Evolutionary conservation across 2,888 invertebrate species (phyloP).

Genomic region (Hydrotaea cyrtoneurina): DNA sequence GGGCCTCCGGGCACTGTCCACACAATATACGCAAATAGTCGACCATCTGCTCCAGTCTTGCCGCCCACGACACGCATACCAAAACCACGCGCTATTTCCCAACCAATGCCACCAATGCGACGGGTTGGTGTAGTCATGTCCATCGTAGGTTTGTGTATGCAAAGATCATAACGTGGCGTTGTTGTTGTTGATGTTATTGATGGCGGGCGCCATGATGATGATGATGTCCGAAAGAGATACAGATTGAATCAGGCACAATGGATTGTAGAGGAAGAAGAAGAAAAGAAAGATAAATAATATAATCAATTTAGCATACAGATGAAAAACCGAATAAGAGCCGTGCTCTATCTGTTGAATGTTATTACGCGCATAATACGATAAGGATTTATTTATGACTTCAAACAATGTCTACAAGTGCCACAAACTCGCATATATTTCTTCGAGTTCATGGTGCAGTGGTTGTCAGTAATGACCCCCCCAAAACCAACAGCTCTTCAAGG

Average conservation of each 20-base stretch:
- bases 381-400: background rate
- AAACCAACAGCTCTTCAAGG: too few species aligned
- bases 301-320: slow-evolving; percentile 26
- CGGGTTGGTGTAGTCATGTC: slow-evolving; percentile 4
- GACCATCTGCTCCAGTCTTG: slow-evolving; percentile 91
- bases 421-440: too few species aligned
- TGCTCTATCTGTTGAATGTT: background rate
- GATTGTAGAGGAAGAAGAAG: slow-evolving; percentile 22
- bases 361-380: background rate
- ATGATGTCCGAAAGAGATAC: slow-evolving; percentile 47
- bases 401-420: background rate
- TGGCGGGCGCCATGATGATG: slow-evolving; percentile 53
- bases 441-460: too few species aligned
- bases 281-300: slow-evolving; percentile 19
- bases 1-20: slow-evolving; percentile 96
- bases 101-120: slow-evolving; percentile 37
- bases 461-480: too few species aligned
- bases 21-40: slow-evolving; percentile 93
- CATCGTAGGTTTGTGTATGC: background rate
- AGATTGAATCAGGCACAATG: slow-evolving; percentile 46
- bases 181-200: slow-evolving; percentile 43
- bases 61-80: slow-evolving; percentile 98
- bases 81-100: slow-evolving; percentile 89
- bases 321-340: background rate
- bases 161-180: slow-evolving; percentile 10